A percentile compares a stretch with the other conserved stretches of the same genome.
phyloP scores from a whole-genome alignment of 2,797 vertebrate species.

The Aulostomus chinensis region DNA sequence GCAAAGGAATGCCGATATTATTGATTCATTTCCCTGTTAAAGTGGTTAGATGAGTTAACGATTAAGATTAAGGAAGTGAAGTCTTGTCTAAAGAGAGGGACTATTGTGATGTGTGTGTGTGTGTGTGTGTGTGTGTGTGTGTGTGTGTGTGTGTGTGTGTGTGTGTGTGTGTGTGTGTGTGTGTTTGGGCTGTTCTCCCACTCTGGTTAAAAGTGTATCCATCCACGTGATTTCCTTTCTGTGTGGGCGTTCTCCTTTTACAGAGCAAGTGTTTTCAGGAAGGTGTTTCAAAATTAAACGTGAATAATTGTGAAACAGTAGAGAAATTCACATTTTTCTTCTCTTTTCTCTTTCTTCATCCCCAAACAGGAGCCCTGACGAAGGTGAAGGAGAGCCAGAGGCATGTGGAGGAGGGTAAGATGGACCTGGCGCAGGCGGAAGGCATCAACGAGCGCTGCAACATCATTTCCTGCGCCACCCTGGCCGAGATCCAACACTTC shows the following conservation, averaged over 20 bases:
- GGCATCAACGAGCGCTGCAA: conserved; percentile 95
- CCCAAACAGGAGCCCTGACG: conserved; percentile 89
- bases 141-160: no score
- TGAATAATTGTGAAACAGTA: no score
- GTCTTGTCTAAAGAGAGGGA: not conserved
- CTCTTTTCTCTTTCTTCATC: not conserved
- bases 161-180: no score
- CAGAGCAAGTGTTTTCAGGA: not conserved
- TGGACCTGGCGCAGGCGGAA: conserved; percentile 90
- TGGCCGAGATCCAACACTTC: conserved; percentile 98
- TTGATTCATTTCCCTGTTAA: not conserved
- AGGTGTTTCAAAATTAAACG: not conserved
- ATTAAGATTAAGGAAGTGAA: not conserved
- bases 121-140: no score
- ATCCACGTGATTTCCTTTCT: no score
- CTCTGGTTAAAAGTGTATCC: no score
- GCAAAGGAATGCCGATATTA: not conserved
- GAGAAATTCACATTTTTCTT: no score
- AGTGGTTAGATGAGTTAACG: not conserved
- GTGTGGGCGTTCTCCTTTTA: not conserved
- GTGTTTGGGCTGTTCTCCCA: no score
- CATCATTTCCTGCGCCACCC: conserved; percentile 95
- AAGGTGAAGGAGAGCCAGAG: conserved; percentile 98
- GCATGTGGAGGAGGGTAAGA: conserved; percentile 97
- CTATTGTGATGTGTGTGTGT: no score